Percentiles rank a stretch among this genome's conserved stretches.
Evolutionary conservation across 2,113 vertebrate genomes (phyloP).

Genomic region (Cottus gobio): DNA sequence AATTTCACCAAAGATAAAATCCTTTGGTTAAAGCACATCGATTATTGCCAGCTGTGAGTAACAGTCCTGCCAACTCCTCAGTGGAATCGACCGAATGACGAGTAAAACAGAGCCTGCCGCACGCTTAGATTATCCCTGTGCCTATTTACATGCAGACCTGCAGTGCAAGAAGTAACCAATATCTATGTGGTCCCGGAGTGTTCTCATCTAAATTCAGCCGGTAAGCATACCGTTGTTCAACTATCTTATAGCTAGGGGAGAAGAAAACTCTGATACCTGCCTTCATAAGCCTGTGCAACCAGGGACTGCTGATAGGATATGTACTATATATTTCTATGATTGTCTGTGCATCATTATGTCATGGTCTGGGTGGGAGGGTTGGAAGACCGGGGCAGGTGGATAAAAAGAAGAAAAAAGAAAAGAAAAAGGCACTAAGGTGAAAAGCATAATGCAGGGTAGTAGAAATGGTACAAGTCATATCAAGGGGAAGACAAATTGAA

Average conservation of each 20-base stretch:
- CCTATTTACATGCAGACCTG: constrained; percentile 74
- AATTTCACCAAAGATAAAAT: constrained; percentile 82
- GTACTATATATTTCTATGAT: constrained; percentile 66
- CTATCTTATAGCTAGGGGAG: constrained; percentile 32
- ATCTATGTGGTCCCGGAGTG: constrained; percentile 36
- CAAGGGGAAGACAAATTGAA: constrained; percentile 34
- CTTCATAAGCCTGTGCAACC: constrained; percentile 39
- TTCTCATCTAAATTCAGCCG: constrained; percentile 63
- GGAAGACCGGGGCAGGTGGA: constrained; percentile 57
- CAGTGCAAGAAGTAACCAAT: constrained; percentile 62
- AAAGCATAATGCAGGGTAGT: constrained; percentile 52
- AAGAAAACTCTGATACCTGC: constrained; percentile 46
- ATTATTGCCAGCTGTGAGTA: constrained; percentile 80
- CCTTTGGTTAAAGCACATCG: constrained; percentile 78
- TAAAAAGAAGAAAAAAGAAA: constrained; percentile 42
- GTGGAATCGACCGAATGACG: constrained; percentile 46
- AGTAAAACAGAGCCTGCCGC: constrained; percentile 35
- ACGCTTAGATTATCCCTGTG: constrained; percentile 45
- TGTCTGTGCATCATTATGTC: constrained; percentile 68
- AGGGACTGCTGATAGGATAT: constrained; percentile 60
- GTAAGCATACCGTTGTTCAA: constrained; percentile 73
- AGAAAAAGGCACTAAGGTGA: constrained; percentile 80
- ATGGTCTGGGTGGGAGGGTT: constrained; percentile 32
- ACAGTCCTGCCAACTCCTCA: constrained; percentile 67
- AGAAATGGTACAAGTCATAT: constrained; percentile 52